Evolutionary conservation across 2,888 invertebrate species (phyloP).

Genomic region (Melinaea marsaeus): DNA sequence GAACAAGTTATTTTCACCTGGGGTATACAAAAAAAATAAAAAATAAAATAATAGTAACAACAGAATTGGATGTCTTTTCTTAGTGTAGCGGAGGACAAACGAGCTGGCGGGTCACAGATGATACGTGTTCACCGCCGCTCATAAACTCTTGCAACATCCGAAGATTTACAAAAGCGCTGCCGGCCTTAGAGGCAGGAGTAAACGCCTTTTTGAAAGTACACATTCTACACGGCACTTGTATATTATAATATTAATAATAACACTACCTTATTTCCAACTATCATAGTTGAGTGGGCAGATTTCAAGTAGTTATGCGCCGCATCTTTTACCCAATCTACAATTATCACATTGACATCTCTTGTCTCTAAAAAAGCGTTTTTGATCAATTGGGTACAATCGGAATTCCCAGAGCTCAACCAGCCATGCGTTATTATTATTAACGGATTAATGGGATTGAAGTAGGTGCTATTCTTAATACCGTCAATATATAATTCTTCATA

Average conservation of each 20-base stretch:
- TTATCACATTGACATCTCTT: slow-evolving; percentile 16
- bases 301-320: slow-evolving; percentile 13
- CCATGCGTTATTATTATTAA: slow-evolving; percentile 20
- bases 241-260: background rate
- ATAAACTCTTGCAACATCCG: no score
- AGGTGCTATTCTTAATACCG: background rate
- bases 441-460: slow-evolving; percentile 12
- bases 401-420: slow-evolving; percentile 16
- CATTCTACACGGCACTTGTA: no score
- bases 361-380: slow-evolving; percentile 20
- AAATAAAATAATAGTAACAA: no score
- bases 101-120: no score
- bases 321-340: slow-evolving; percentile 20
- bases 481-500: slow-evolving; percentile 15
- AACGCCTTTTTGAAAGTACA: no score
- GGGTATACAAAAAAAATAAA: no score
- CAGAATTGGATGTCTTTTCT: no score
- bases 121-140: no score
- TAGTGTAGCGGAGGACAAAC: no score
- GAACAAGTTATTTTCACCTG: no score
- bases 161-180: no score
- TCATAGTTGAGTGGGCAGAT: slow-evolving; percentile 13
- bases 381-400: slow-evolving; percentile 14
- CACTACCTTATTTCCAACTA: slow-evolving; percentile 20
- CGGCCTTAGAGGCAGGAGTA: no score